Evolutionary conservation across 1,140 invertebrate genomes (phyloP), one percentile per base, ranked within the genome.

Genomic region (Calycopis cecrops): DNA sequence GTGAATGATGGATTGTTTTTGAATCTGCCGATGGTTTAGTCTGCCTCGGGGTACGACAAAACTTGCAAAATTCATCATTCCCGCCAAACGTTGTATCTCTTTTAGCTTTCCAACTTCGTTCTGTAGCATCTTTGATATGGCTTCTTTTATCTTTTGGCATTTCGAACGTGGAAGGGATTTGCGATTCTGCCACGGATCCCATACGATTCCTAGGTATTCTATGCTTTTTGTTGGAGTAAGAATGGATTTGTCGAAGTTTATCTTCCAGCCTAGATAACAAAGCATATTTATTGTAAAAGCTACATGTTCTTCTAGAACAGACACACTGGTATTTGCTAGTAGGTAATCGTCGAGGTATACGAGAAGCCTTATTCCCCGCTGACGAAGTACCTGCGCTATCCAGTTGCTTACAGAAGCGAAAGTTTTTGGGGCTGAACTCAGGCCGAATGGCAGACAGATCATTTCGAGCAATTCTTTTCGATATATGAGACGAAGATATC

Each of bases 261-360:
- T 35, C 11, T 14, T 9, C 49, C 28, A 51, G 6, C 49, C 34
- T 12, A 34, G 34, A 51, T 51, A 35, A 8, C 34, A 12, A 12
- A 35, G 12, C n/a, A 34, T n/a, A 4, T 33, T 51, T 34, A 35
- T 14, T 12, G 35, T 28, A 28, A 28, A 3, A 28, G 21, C 21
- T 6, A 28, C 21, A 28, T 28, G 21, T 28, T 28, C 34, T 51
- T 51, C 16, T 33, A 34, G 33, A 52, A 18, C 49, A 48, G 37
- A 11, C 18, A n/a, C 47, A n/a, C 21, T 28, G 21, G 21, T 6
- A 48, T 10, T 33, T 11, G 28, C 50, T 17, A 58, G 16, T 14
- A 58, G 35, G 17, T 18, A 52, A 35, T 57, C 56, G 49, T 57
- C 49, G 28, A 57, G 16, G 10, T 57, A 57, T 4, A 52, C 56